Conservation (phyloP, 2,113 vertebrate genomes). For the Sprattus sprattus region DNA sequence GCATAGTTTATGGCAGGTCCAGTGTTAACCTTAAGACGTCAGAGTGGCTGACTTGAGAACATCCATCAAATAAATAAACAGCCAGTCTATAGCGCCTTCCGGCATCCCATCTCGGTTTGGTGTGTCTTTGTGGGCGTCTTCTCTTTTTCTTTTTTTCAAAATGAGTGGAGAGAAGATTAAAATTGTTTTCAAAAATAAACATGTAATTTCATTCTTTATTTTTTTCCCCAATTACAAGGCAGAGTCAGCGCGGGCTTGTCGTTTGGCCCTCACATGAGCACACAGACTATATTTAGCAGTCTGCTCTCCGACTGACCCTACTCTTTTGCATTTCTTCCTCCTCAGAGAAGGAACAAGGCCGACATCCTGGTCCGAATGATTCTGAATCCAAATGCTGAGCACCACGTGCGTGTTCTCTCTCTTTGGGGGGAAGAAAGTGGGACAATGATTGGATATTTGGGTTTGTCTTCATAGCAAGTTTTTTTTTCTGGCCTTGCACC, state of each 20-base stretch:
- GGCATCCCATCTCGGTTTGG: conserved; percentile 62
- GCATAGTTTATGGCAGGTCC: conserved; percentile 20
- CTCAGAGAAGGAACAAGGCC: neutral
- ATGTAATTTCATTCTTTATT: conserved; percentile 84
- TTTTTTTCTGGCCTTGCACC: neutral
- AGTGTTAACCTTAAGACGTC: conserved; percentile 18
- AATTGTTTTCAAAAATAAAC: conserved; percentile 86
- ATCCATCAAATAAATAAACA: conserved; percentile 53
- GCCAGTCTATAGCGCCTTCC: conserved; percentile 54
- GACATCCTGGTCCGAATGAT: conserved; percentile 16
- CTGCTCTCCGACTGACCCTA: conserved; percentile 78
- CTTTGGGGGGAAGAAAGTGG: neutral
- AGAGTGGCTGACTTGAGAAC: conserved; percentile 37
- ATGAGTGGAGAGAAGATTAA: conserved; percentile 80
- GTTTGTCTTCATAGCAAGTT: neutral
- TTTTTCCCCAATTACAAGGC: conserved; percentile 83
- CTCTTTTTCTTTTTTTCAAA: conserved; percentile 51
- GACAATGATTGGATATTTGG: neutral
- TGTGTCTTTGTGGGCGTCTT: conserved; percentile 72
- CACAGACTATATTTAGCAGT: conserved; percentile 77
- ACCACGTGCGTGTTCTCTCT: neutral
- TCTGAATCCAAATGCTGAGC: neutral
- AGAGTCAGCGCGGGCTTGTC: conserved; percentile 75
- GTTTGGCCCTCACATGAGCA: conserved; percentile 80
- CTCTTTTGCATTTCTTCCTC: conserved; percentile 63